Conservation (phyloP, 2,113 vertebrate genomes). For the Melanostigma gelatinosum region DNA sequence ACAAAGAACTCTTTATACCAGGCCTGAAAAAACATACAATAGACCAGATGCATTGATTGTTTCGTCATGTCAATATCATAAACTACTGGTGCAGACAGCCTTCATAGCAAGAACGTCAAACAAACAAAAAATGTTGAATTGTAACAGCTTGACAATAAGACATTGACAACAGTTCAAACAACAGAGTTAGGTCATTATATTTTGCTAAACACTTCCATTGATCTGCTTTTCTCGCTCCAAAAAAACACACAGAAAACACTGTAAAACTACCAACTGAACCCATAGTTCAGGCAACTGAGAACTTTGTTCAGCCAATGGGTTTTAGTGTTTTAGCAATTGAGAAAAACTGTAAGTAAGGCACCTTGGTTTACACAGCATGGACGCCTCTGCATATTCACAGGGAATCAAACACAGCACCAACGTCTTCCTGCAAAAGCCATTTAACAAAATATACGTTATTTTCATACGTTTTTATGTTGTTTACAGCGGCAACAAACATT, state of each 20-base stretch:
- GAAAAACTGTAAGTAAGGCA: conserved; percentile 74
- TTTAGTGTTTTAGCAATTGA: too few species aligned
- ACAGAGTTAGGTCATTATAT: background rate
- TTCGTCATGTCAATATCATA: background rate
- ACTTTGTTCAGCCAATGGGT: too few species aligned
- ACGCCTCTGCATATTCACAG: conserved; percentile 10
- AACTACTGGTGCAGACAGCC: background rate
- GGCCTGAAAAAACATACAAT: background rate
- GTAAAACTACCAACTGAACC: conserved; percentile 1
- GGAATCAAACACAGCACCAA: conserved; percentile 18
- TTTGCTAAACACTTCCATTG: background rate
- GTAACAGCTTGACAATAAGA: conserved; percentile 14
- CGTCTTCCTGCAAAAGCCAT: conserved; percentile 6
- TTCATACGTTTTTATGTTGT: background rate
- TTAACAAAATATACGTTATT: background rate
- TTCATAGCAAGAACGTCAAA: conserved; percentile 9
- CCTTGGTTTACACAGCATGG: conserved; percentile 37
- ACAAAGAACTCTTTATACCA: background rate
- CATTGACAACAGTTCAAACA: conserved; percentile 9
- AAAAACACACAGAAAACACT: background rate
- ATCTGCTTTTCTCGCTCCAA: background rate
- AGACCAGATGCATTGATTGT: background rate
- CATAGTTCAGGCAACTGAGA: too few species aligned
- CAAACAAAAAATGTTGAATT: background rate
- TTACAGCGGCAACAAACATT: background rate